These are phyloP conservation scores for Chorisops tibialis DNA, from an alignment of 2,888 invertebrate species.

Conservation along the genomic window DNA sequence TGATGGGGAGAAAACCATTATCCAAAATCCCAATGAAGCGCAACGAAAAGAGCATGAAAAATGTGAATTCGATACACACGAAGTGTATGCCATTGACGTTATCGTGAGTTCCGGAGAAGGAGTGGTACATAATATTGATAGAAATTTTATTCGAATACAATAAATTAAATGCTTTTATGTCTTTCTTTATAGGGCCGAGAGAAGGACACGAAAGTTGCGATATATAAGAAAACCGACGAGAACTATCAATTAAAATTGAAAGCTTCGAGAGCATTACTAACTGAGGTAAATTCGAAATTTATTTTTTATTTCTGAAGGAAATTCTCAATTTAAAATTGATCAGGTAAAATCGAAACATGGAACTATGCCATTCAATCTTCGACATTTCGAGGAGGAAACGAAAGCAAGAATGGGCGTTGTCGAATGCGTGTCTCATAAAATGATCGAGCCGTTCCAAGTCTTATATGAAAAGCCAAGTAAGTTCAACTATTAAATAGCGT, in stretches of 20 bases:
- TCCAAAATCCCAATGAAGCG: slow-evolving; percentile 95
- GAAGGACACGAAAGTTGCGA: slow-evolving; percentile 91
- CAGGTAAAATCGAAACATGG: slow-evolving; percentile 86
- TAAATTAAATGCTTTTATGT: background rate
- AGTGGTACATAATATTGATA: slow-evolving; percentile 58
- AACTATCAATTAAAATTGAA: slow-evolving; percentile 96
- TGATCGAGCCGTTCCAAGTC: slow-evolving; percentile 98
- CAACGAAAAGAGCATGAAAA: slow-evolving; percentile 98
- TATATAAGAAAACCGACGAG: slow-evolving; percentile 98
- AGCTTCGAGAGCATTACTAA: slow-evolving; percentile 88
- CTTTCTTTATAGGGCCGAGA: slow-evolving; percentile 74
- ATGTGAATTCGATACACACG: slow-evolving; percentile 90
- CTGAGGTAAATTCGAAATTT: slow-evolving; percentile 58
- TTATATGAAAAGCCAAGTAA: slow-evolving; percentile 70
- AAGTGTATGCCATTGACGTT: slow-evolving; percentile 99
- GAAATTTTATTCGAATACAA: background rate
- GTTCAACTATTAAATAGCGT: slow-evolving; percentile 29
- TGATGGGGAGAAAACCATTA: slow-evolving; percentile 96
- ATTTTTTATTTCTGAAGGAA: background rate
- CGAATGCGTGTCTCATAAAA: slow-evolving; percentile 96
- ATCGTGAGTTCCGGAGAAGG: slow-evolving; percentile 94
- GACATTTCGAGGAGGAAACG: slow-evolving; percentile 93
- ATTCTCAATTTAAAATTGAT: background rate
- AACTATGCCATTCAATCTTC: slow-evolving; percentile 95
- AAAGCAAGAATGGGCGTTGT: slow-evolving; percentile 97